phyloP scores from a whole-genome alignment of 2,113 vertebrate species.

The Serinus canaria region DNA sequence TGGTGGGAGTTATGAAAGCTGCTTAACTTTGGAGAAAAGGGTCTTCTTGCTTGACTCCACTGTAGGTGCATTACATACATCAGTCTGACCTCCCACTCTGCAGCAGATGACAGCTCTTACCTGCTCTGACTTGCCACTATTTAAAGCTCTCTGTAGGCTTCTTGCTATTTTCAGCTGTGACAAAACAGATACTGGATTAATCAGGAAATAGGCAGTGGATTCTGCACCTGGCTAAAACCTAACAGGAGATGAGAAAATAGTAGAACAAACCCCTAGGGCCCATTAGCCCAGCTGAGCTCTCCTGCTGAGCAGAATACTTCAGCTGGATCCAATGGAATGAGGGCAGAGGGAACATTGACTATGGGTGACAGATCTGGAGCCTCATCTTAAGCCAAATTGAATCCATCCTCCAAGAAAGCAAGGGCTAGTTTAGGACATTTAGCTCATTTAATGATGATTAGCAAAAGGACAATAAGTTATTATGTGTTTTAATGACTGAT shows the following conservation, averaged over 20 bases:
- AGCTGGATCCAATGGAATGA: background rate
- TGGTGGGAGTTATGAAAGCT: background rate
- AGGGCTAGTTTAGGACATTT: conserved; percentile 51
- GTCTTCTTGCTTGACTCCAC: background rate
- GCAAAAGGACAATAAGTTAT: conserved; percentile 53
- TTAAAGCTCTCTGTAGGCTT: background rate
- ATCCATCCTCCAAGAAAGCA: conserved; percentile 39
- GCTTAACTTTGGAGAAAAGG: background rate
- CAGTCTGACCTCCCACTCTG: background rate
- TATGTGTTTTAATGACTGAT: conserved; percentile 46
- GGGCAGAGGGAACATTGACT: background rate
- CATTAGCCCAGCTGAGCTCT: background rate
- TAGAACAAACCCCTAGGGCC: background rate
- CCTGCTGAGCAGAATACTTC: background rate
- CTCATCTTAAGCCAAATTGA: background rate
- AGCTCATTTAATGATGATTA: conserved; percentile 47
- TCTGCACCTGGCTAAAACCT: background rate
- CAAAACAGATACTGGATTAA: background rate
- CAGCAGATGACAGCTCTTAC: background rate
- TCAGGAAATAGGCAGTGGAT: background rate
- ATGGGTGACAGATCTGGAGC: background rate
- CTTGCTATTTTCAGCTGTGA: background rate
- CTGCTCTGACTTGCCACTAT: background rate
- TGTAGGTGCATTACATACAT: rapidly evolving
- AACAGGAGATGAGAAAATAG: background rate